Conservation (phyloP, 2,797 vertebrate genomes). For the Miichthys miiuy region DNA sequence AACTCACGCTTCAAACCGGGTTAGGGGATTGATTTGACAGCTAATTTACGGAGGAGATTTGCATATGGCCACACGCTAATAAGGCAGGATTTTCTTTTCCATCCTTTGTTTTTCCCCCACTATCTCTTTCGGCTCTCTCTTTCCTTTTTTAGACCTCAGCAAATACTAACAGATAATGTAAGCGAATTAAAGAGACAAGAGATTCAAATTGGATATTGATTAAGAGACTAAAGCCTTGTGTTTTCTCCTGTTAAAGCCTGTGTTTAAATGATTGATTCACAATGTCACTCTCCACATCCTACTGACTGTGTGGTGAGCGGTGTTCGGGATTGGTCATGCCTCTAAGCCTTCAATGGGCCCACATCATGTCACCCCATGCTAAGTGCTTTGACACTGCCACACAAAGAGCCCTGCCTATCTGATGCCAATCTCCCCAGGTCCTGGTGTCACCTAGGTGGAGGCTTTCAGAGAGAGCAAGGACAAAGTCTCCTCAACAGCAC, state of each 20-base stretch:
- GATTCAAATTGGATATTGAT: conserved; percentile 88
- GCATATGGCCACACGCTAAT: conserved; percentile 80
- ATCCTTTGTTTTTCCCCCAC: conserved; percentile 69
- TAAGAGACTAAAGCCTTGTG: conserved; percentile 77
- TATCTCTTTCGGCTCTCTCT: conserved; percentile 49
- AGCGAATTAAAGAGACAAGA: conserved; percentile 83
- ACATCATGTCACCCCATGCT: conserved; percentile 70
- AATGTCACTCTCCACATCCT: conserved; percentile 71
- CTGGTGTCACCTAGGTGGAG: conserved; percentile 68
- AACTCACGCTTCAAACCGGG: conserved; percentile 73
- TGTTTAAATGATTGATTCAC: conserved; percentile 83
- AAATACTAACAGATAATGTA: conserved; percentile 83
- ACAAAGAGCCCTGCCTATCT: conserved; percentile 77
- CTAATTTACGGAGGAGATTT: conserved; percentile 86
- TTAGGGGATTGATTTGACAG: conserved; percentile 83
- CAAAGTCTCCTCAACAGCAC: conserved; percentile 57
- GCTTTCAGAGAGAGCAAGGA: conserved; percentile 70
- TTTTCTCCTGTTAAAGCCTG: conserved; percentile 75
- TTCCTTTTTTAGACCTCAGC: conserved; percentile 64
- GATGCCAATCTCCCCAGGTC: conserved; percentile 71
- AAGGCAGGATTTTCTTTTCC: conserved; percentile 73
- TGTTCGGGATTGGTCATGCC: conserved; percentile 44
- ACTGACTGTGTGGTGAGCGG: conserved; percentile 50
- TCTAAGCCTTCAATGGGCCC: conserved; percentile 57
- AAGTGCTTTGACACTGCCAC: conserved; percentile 73